Percentiles rank a stretch among this genome's conserved stretches.
Conservation (phyloP, 1,140 invertebrate species). For the Macrosteles quadrilineatus region DNA sequence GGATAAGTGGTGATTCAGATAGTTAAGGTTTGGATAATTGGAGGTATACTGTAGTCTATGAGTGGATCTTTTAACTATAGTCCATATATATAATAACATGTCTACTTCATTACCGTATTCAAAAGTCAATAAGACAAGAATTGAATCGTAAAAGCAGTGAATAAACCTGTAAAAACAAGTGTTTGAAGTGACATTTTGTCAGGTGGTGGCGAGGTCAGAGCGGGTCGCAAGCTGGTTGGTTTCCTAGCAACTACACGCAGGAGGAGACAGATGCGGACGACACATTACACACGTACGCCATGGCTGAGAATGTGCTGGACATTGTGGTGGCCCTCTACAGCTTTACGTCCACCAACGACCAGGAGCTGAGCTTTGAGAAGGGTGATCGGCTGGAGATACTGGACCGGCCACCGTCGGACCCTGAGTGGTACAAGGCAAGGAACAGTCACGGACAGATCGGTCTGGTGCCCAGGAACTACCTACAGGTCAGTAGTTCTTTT, state of each 20-base stretch:
- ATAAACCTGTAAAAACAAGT: too few species aligned
- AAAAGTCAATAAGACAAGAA: too few species aligned
- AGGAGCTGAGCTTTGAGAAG: conserved; percentile 96
- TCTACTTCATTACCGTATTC: too few species aligned
- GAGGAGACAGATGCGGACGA: conserved; percentile 81
- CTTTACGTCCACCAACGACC: conserved; percentile 93
- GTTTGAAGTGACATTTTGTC: too few species aligned
- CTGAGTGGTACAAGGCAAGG: conserved; percentile 95
- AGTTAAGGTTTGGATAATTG: too few species aligned
- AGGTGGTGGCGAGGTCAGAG: conserved; percentile 98
- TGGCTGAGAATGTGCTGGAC: conserved; percentile 91
- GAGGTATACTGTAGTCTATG: too few species aligned
- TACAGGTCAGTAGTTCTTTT: conserved; percentile 62
- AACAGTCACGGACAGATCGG: conserved; percentile 90
- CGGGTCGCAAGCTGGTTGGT: conserved; percentile 83
- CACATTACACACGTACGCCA: conserved; percentile 85
- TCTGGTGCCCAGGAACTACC: conserved; percentile 95
- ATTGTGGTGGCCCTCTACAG: conserved; percentile 94
- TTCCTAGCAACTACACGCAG: conserved; percentile 97
- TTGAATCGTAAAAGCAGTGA: too few species aligned
- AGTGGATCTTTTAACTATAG: too few species aligned
- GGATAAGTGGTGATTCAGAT: too few species aligned
- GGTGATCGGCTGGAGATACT: conserved; percentile 93
- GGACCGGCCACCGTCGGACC: conserved; percentile 92
- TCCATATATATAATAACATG: too few species aligned